These are phyloP conservation scores for Babylonia areolata DNA, from an alignment of 1,140 invertebrate genomes.

Conservation along the genomic window DNA sequence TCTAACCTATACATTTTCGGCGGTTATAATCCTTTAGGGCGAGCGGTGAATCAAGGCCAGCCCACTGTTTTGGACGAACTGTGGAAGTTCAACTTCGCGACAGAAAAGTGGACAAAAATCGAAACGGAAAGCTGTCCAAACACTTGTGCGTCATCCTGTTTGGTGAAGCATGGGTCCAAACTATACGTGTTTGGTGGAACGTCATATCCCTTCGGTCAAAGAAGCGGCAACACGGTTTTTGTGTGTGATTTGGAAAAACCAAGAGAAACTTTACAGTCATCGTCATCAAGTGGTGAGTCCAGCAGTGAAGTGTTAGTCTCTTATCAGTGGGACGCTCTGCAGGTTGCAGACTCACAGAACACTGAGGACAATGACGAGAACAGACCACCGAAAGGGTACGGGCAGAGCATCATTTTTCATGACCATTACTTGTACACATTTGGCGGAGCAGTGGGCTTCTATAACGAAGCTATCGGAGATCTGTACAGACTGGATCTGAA, in stretches of 20 bases:
- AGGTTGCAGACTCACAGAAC: neutral
- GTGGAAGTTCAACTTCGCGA: constrained; percentile 58
- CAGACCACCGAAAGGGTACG: constrained; percentile 48
- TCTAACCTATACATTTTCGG: constrained; percentile 55
- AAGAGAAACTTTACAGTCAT: neutral
- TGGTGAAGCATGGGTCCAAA: constrained; percentile 40
- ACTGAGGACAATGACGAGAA: constrained; percentile 24
- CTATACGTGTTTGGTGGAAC: constrained; percentile 56
- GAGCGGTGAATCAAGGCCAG: constrained; percentile 24
- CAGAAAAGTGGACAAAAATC: constrained; percentile 49
- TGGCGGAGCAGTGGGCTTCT: constrained; percentile 55
- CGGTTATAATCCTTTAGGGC: constrained; percentile 49
- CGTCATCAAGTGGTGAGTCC: neutral
- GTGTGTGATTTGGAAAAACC: constrained; percentile 34
- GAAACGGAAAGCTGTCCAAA: constrained; percentile 38
- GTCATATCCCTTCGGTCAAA: constrained; percentile 52
- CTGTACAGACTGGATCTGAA: constrained; percentile 47
- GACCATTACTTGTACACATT: constrained; percentile 50
- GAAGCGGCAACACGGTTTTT: constrained; percentile 53
- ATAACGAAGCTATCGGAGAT: constrained; percentile 52
- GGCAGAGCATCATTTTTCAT: constrained; percentile 54
- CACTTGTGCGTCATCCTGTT: constrained; percentile 50
- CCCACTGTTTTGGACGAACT: constrained; percentile 50
- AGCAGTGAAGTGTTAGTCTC: neutral
- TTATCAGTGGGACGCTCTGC: neutral